Base-by-base conservation (phyloP, 2,797 vertebrate genomes). In the Diceros bicornis region DNA sequence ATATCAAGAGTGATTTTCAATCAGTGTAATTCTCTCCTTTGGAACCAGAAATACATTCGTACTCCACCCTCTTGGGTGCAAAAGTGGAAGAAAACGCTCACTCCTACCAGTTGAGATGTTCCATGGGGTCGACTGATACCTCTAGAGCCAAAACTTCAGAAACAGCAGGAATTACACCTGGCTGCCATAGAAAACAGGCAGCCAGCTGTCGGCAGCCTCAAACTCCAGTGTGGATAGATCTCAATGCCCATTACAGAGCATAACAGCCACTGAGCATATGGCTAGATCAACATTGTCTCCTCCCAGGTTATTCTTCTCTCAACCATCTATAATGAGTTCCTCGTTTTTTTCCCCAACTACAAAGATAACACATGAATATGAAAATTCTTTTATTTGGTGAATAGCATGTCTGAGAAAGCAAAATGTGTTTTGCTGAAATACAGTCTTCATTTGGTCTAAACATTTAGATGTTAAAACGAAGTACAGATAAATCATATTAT, bases 1-100 rank as follows among this genome's bases (percentile, higher is more conserved):
- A 78, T 68, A 93, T 14, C 12, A 92, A 95, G 47, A 4, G 27
- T 91, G 20, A 89, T 55, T 93, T 94, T 96, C 11, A 44, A 57
- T 85, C 41, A 61, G 8, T 71, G 6, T 68, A 59, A 69, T 16
- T 82, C n/a, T 71, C 6, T 89, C 6, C 37, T 91, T 79, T 64
- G 11, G 34, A 72, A 23, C 2, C 29, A 89, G 66, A 75, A 91
- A 87, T 66, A n/a, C 2, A 88, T 81, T 64, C 88, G 10, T 17
- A 72, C 13, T 77, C 6, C 1, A 72, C n/a, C 9, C 0, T 59
- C 82, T 37, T 64, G 13, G n/a, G 50, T 74, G 20, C 3, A 81
- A 34, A 96, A 72, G 18, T 69, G 2, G 7, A 85, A 18, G 10
- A 41, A 96, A 64, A 89, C 3, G 10, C 71, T 82, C 14, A 66